Evolutionary conservation across 2,888 invertebrate genomes (phyloP), one percentile per base, ranked within the genome.

Genomic region (Galerucella pusilla): DNA sequence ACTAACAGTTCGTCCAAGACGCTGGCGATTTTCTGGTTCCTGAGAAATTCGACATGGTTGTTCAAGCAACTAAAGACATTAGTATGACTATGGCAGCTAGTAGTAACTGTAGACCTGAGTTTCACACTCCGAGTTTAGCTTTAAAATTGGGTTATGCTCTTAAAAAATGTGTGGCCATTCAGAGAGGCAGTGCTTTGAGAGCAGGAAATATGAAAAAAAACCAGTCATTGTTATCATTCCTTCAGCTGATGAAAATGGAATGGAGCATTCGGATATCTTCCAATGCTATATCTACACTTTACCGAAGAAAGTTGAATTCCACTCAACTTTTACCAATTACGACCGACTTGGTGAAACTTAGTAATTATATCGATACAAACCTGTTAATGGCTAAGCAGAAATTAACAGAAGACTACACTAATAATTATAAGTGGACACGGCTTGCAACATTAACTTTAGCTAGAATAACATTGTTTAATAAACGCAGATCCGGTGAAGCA

Each of bases 391-490:
- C 35, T 60, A 65, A 78, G 70, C 45, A 35, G 14, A 28, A 65
- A 20, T 12, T 49, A 35, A 52, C 49, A 64, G 25, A 54, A 9
- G 16, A 73, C 9, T 12, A 7, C 16, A 35, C n/a, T 10, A 68
- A 68, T n/a, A 7, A 45, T 9, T 28, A 49, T 35, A 75, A 69
- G 71, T 78, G 75, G 75, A 28, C 11, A 28, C 57, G 60, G 28
- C 35, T 77, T 20, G 79, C 77, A 7, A 64, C 66, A 14, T 67
- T 73, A 35, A 70, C 69, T 9, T 65, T 78, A 12, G 52, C 60
- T n/a, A 60, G 72, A 66, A 77, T 80, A 20, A 79, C 79, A 59
- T 20, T 81, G 60, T 80, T 80, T 63, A 81, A 80, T 68, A 81
- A 81, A 76, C 70, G 73, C 49, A 42, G 77, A 16, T 73, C 75